A percentile compares a stretch with the other conserved stretches of the same genome.
Conservation (phyloP, 2,797 vertebrate species). For the Harpagifer antarcticus region DNA sequence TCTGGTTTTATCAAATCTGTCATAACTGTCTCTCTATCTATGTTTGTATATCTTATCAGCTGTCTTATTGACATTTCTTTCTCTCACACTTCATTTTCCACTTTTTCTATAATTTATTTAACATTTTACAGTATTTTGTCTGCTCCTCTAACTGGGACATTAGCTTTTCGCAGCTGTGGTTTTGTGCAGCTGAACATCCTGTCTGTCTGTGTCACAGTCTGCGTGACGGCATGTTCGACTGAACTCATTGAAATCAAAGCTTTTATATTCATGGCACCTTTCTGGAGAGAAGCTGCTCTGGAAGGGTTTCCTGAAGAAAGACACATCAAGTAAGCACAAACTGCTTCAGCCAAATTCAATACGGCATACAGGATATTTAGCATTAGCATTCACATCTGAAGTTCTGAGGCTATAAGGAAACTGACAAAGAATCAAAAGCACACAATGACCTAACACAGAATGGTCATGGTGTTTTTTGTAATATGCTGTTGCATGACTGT, state of each 20-base stretch:
- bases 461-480: neutral
- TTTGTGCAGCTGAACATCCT: conserved; percentile 41
- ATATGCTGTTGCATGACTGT: neutral
- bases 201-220: neutral
- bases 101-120: neutral
- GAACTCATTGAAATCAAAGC: conserved; percentile 34
- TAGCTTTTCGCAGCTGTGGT: neutral
- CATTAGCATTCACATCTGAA: neutral
- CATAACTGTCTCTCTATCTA: neutral
- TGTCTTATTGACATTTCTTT: neutral
- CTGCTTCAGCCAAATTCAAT: neutral
- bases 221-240: neutral
- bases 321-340: too few relatives aligned
- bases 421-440: neutral
- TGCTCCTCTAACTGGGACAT: neutral
- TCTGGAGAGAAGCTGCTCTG: conserved; percentile 18
- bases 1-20: conserved; percentile 33
- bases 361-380: neutral
- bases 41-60: neutral
- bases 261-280: conserved; percentile 18
- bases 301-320: neutral
- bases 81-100: neutral
- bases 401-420: neutral
- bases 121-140: neutral
- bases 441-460: neutral